Evolutionary conservation across 2,113 vertebrate genomes (phyloP), one percentile per base, ranked within the genome.

Genomic region (Athene noctua): DNA sequence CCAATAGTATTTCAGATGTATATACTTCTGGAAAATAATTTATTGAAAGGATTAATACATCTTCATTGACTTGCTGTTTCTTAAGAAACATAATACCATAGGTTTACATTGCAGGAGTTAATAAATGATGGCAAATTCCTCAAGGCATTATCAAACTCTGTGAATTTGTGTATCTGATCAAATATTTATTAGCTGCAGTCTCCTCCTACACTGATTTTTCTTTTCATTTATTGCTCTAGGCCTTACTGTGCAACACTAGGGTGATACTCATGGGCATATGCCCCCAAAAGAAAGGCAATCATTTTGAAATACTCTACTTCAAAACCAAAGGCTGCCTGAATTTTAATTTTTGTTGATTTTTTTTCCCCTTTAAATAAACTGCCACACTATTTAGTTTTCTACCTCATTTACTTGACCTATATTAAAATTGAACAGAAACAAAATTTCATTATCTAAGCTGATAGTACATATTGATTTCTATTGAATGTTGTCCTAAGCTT

Each of bases 101-200:
- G 4, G 0, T 96, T 97, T 92, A 96, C 80, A 92, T 80, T 92
- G 58, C 78, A 93, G 61, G 38, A 96, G 79, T 94, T 97, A 96
- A 97, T 97, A 98, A 97, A 96, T 96, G 95, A 96, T 97, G 94
- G 97, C 92, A 97, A 97, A 97, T 96, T 97, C 97, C 85, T 97
- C 71, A 46, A 63, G 96, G 97, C 97, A 96, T 98, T 97, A 96
- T 97, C 98, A 98, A 98, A 98, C 94, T 89, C 72, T 92, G 96
- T 90, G 93, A 96, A 97, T 98, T 97, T 97, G 97, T 98, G 88
- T 97, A 98, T 97, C 96, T 97, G 93, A 98, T 98, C 90, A 98
- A 97, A 97, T 97, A 97, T 98, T 98, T 96, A 98, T 98, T 96
- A 98, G 96, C 77, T 84, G 86, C 85, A 97, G 93, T 97, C 95